Percentiles rank a stretch among this genome's conserved stretches.
Conservation (phyloP, 2,113 vertebrate species). For the Motacilla alba region DNA sequence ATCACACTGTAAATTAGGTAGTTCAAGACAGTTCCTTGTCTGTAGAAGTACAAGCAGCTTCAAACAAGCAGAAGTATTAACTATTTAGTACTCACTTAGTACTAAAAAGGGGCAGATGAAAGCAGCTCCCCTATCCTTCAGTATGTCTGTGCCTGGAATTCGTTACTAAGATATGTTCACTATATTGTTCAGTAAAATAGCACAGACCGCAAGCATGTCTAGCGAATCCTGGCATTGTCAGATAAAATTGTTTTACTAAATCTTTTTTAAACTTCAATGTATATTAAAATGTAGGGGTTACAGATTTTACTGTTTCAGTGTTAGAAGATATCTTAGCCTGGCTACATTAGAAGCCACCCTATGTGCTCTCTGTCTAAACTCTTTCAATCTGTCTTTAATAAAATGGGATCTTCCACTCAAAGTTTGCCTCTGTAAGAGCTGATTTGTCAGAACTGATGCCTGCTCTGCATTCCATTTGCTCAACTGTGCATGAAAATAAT, state of each 20-base stretch:
- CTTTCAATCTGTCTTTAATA: neutral
- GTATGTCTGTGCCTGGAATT: neutral
- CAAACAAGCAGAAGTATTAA: neutral
- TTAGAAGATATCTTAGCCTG: neutral
- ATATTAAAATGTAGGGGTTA: neutral
- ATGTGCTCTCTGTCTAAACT: neutral
- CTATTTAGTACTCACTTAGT: neutral
- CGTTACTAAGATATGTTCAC: neutral
- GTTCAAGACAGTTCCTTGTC: neutral
- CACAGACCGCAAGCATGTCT: neutral
- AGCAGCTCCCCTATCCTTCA: neutral
- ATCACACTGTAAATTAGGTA: neutral
- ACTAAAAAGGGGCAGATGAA: neutral
- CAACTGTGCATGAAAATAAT: neutral
- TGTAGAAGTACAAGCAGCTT: neutral
- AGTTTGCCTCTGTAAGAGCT: neutral
- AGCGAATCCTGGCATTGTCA: neutral
- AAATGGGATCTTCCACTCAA: neutral
- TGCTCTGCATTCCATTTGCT: neutral
- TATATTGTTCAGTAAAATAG: neutral
- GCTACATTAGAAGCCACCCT: neutral
- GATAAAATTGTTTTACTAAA: neutral
- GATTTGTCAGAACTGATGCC: neutral
- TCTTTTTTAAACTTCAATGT: neutral
- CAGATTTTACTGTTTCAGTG: neutral